phyloP scores from a whole-genome alignment of 2,113 vertebrate genomes.

The Nannobrachium achirus region DNA sequence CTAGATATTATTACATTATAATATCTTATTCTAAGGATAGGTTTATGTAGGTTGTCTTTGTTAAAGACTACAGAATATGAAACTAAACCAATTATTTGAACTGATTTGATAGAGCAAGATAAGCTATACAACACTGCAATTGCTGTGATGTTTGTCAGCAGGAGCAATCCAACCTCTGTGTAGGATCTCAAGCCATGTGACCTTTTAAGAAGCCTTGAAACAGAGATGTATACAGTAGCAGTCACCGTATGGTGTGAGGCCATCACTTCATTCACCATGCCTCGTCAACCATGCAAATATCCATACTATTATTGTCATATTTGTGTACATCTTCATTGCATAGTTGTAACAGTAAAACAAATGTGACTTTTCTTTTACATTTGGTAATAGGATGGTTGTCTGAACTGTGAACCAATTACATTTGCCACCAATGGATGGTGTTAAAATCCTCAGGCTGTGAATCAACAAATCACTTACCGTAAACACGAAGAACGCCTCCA shows the following conservation, averaged over 20 bases:
- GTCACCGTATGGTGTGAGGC: constrained; percentile 54
- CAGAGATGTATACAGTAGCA: constrained; percentile 81
- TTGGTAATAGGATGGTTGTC: constrained; percentile 28
- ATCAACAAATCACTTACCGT: constrained; percentile 24
- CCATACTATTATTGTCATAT: constrained; percentile 16
- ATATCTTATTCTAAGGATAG: too few relatives aligned
- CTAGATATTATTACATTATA: too few relatives aligned
- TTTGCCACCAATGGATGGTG: constrained; percentile 13
- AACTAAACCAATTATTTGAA: not conserved
- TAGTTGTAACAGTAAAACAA: constrained; percentile 24
- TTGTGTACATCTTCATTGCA: constrained; percentile 18
- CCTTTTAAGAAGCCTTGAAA: constrained; percentile 52
- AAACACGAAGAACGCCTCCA: constrained; percentile 25
- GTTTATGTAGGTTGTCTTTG: too few relatives aligned
- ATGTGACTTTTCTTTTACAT: constrained; percentile 13
- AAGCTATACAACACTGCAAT: not conserved
- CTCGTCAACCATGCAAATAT: constrained; percentile 28
- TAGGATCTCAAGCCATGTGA: constrained; percentile 11
- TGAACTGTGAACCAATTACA: constrained; percentile 28
- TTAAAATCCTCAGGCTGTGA: constrained; percentile 7
- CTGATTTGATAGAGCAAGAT: not conserved
- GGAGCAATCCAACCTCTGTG: constrained; percentile 2
- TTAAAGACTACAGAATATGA: not conserved
- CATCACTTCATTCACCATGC: constrained; percentile 54
- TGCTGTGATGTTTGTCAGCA: constrained; percentile 13